These are phyloP conservation scores for Camptogramma bilineatum DNA, from an alignment of 2,888 invertebrate species.

Conservation along the genomic window DNA sequence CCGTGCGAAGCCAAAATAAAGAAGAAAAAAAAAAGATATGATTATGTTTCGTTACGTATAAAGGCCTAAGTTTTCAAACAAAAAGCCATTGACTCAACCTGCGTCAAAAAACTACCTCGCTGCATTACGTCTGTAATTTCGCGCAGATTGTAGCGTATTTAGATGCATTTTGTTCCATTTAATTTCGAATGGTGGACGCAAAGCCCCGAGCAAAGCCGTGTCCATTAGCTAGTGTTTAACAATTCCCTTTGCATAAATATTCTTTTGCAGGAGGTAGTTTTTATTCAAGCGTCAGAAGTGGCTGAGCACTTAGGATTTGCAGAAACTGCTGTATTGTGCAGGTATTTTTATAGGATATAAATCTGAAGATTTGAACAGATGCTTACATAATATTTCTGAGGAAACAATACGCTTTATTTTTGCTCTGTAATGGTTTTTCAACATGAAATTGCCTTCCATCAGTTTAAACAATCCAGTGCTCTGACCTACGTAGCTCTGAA, in stretches of 20 bases:
- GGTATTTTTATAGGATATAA: too few relatives aligned
- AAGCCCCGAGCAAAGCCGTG: constrained; percentile 25
- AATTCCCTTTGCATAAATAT: constrained; percentile 35
- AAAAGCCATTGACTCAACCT: neutral
- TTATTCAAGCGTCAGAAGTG: constrained; percentile 24
- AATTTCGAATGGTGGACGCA: constrained; percentile 23
- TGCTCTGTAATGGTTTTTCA: too few relatives aligned
- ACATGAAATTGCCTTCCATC: too few relatives aligned
- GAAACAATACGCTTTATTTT: too few relatives aligned
- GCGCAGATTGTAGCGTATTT: constrained; percentile 16
- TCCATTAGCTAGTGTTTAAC: constrained; percentile 31
- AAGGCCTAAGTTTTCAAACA: neutral
- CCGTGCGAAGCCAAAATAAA: too few relatives aligned
- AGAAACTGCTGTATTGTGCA: neutral
- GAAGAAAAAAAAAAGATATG: too few relatives aligned
- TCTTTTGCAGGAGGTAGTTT: constrained; percentile 36
- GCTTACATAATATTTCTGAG: too few relatives aligned
- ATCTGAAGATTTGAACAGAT: too few relatives aligned
- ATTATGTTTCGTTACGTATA: too few relatives aligned
- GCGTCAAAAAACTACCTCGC: neutral
- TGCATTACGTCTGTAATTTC: neutral
- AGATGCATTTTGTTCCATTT: constrained; percentile 26
- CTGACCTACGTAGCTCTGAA: too few relatives aligned
- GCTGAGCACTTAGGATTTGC: constrained; percentile 13
- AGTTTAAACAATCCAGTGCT: too few relatives aligned